Conservation (phyloP, 2,888 invertebrate genomes). For the Chorisops tibialis region DNA sequence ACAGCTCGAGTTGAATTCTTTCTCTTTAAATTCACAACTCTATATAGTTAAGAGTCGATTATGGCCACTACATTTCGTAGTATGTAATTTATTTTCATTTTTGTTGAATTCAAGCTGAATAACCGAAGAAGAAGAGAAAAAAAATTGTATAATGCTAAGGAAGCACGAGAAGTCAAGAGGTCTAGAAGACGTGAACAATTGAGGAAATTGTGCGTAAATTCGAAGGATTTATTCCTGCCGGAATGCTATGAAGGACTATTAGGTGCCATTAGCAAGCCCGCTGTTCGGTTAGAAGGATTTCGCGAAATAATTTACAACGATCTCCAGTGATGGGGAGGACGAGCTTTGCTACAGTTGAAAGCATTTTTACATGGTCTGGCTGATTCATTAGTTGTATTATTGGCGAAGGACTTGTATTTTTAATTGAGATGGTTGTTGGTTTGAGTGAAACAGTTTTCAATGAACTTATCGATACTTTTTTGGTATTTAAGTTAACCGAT, state of each 20-base stretch:
- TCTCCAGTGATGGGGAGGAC: neutral
- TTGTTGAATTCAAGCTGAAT: too few relatives aligned
- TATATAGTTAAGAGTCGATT: too few relatives aligned
- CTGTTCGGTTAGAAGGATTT: neutral
- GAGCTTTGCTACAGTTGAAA: conserved; percentile 2
- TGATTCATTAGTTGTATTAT: conserved; percentile 5
- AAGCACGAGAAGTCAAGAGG: too few relatives aligned
- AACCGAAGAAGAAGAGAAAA: neutral
- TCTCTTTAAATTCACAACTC: too few relatives aligned
- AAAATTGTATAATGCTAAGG: neutral
- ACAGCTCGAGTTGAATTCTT: too few relatives aligned
- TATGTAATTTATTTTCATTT: too few relatives aligned
- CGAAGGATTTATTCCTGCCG: conserved; percentile 19
- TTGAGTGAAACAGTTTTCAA: too few relatives aligned
- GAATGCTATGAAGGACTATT: conserved; percentile 18
- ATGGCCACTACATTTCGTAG: too few relatives aligned
- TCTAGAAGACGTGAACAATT: conserved; percentile 26
- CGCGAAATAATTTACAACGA: conserved; percentile 2
- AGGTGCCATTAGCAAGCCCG: conserved; percentile 24
- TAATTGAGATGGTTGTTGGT: too few relatives aligned
- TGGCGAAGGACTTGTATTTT: too few relatives aligned
- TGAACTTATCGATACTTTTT: too few relatives aligned
- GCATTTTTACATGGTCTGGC: conserved; percentile 11
- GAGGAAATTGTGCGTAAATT: conserved; percentile 33
- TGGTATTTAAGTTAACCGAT: too few relatives aligned